Conservation (phyloP, 2,797 vertebrate genomes). For the Alfaro cultratus region DNA sequence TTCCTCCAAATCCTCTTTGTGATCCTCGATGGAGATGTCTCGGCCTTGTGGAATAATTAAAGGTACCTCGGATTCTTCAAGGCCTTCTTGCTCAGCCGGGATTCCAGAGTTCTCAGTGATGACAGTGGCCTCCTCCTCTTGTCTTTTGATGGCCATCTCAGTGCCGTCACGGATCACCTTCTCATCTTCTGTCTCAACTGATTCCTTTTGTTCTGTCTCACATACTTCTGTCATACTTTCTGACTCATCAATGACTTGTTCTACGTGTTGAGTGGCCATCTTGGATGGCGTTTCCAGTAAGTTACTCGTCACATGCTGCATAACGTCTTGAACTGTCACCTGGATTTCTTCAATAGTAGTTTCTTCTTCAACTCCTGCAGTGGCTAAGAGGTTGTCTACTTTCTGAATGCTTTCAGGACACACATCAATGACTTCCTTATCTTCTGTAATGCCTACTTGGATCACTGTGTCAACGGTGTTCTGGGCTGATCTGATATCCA, state of each 20-base stretch:
- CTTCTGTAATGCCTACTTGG: constrained; percentile 43
- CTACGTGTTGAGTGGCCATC: not conserved
- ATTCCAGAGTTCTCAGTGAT: constrained; percentile 13
- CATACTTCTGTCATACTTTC: constrained; percentile 2
- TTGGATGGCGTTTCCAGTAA: constrained; percentile 40
- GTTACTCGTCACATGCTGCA: constrained; percentile 67
- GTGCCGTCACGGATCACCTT: constrained; percentile 25
- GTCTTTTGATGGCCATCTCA: constrained; percentile 20
- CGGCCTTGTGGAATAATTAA: constrained; percentile 12
- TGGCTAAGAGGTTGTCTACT: constrained; percentile 28
- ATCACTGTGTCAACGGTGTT: constrained; percentile 26
- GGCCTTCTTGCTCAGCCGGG: constrained; percentile 19
- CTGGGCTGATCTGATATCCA: constrained; percentile 43
- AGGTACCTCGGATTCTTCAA: constrained; percentile 4
- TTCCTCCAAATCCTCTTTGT: constrained; percentile 32
- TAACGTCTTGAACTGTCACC: constrained; percentile 58
- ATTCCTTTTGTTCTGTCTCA: constrained; percentile 21
- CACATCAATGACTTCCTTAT: constrained; percentile 43
- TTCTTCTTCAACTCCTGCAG: constrained; percentile 38
- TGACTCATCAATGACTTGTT: constrained; percentile 19
- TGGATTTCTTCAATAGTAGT: constrained; percentile 14
- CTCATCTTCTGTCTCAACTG: constrained; percentile 29
- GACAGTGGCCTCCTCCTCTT: constrained; percentile 3
- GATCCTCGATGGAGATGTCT: constrained; percentile 12
- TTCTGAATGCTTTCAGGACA: constrained; percentile 30